Evolutionary conservation across 2,113 vertebrate species (phyloP), one percentile per base, ranked within the genome.

Genomic region (Argyrosomus japonicus): DNA sequence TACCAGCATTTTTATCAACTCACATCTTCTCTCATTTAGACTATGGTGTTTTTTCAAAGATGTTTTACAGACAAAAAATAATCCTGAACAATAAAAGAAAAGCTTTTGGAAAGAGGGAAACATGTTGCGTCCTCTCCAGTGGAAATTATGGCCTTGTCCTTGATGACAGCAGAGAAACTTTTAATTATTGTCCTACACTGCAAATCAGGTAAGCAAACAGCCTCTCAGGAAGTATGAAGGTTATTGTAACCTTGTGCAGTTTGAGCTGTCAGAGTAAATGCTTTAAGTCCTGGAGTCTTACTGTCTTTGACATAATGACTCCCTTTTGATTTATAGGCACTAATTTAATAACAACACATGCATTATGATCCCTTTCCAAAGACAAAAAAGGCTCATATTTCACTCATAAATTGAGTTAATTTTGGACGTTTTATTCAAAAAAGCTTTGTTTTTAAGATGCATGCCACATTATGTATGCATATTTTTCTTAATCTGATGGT

Each of bases 171-270:
- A 48, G 51, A 57, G 32, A 63, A 15, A 60, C 17, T 6, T 85
- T 64, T 17, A 56, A 79, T 70, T 70, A 58, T 23, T 36, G 27
- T 43, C 50, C 56, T 25, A 9, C 53, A 50, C 5, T 10, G 17
- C 14, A 63, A 68, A 45, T 63, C 29, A 10, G 10, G 64, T 56
- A 17, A 68, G 36, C 25, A 63, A 58, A 69, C 17, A 53, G 43
- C 25, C 48, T 50, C 18, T 18, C 13, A 11, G 14, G 21, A 45
- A 13, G 40, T 5, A 69, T 74, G 18, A 68, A 74, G 62, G 77
- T 76, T 40, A 53, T n/a, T 86, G 60, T 74, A 71, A 77, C 81
- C 78, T 84, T 87, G 64, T 48, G 36, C 18, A 2, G 36, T 75
- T 56, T 50, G 25, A 61, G 67, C 82, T 67, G 72, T 83, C 81